These are phyloP conservation scores for Drosophila novamexicana DNA, from an alignment of 1,140 invertebrate genomes.

Conservation along the genomic window DNA sequence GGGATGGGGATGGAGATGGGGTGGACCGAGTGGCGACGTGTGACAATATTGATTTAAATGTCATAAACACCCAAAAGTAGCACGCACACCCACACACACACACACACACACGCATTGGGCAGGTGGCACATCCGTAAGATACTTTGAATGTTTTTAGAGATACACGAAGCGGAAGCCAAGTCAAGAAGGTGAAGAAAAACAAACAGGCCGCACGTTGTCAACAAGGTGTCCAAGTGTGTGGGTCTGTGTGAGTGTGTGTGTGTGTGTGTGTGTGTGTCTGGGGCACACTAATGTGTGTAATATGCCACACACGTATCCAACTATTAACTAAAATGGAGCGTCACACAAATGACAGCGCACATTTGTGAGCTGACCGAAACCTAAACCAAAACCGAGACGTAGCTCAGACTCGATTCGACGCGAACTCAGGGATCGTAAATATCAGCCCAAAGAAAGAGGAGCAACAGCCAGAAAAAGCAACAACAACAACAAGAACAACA, in stretches of 20 bases:
- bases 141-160: conserved; percentile 72
- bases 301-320: conserved; percentile 79
- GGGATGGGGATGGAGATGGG: background rate
- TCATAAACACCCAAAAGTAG: conserved; percentile 77
- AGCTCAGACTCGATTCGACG: conserved; percentile 11
- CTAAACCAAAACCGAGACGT: conserved; percentile 30
- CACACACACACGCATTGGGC: conserved; percentile 6
- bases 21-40: conserved; percentile 29
- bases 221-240: conserved; percentile 25
- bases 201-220: conserved; percentile 45
- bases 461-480: conserved; percentile 29
- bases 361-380: conserved; percentile 39
- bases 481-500: conserved; percentile 3
- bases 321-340: conserved; percentile 76
- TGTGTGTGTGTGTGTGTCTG: conserved; percentile 13
- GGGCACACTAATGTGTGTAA: conserved; percentile 62
- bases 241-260: conserved; percentile 1
- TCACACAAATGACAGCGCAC: conserved; percentile 47
- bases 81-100: conserved; percentile 27
- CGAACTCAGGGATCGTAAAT: conserved; percentile 53
- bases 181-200: conserved; percentile 60
- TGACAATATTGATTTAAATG: conserved; percentile 82
- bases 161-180: conserved; percentile 72
- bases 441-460: conserved; percentile 19
- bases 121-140: conserved; percentile 79